Percentiles rank a stretch among this genome's conserved stretches.
Evolutionary conservation across 2,888 invertebrate species (phyloP).

Genomic region (Crioceris asparagi): DNA sequence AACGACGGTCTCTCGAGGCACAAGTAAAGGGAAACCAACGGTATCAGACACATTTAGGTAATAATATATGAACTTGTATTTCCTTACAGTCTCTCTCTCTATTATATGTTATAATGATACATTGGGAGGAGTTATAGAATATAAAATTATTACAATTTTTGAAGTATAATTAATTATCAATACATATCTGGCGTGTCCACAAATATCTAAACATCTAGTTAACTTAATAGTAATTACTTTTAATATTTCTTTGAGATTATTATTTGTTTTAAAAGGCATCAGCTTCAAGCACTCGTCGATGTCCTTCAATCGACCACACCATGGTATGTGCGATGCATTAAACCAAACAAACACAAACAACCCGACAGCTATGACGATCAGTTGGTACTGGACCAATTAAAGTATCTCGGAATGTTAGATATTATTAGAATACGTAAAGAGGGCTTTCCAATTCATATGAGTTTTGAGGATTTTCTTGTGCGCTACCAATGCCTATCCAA

Average conservation of each 20-base stretch:
- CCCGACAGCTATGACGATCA: constrained; percentile 69
- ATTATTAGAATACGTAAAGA: constrained; percentile 84
- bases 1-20: constrained; percentile 67
- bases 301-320: constrained; percentile 83
- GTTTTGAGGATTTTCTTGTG: constrained; percentile 61
- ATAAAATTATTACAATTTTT: too few species aligned
- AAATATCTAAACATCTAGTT: not conserved
- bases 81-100: too few species aligned
- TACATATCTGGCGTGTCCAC: too few species aligned
- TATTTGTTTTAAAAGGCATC: constrained; percentile 39
- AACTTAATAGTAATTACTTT: too few species aligned
- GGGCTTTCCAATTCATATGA: constrained; percentile 80
- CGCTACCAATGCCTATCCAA: constrained; percentile 64
- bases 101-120: not conserved
- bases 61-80: too few species aligned
- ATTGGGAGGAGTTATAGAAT: not conserved
- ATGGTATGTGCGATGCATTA: constrained; percentile 89
- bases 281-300: constrained; percentile 78
- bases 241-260: not conserved
- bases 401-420: constrained; percentile 87
- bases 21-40: constrained; percentile 80
- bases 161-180: too few species aligned
- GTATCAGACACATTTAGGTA: constrained; percentile 77
- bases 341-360: constrained; percentile 77
- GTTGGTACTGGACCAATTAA: constrained; percentile 75